phyloP scores from a whole-genome alignment of 2,113 vertebrate species.

The Hystrix brachyura region DNA sequence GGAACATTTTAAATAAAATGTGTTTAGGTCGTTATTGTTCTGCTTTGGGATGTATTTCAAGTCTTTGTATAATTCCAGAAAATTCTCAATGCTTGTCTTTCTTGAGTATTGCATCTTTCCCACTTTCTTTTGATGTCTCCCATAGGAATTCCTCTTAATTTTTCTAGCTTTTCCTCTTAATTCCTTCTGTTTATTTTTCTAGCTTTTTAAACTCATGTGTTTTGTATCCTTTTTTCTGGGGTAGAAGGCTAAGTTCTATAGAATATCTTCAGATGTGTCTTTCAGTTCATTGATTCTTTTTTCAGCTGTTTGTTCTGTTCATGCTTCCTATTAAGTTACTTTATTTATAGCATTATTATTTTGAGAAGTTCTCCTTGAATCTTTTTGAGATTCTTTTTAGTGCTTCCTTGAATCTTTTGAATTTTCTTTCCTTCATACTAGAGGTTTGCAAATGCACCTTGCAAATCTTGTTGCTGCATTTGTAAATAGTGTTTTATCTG shows the following conservation, averaged over 20 bases:
- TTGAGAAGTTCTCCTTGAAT: not conserved
- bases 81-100: not conserved
- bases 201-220: constrained; percentile 6
- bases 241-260: not conserved
- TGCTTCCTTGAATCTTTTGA: not conserved
- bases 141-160: constrained; percentile 19
- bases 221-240: not conserved
- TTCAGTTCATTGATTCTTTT: not conserved
- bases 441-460: not conserved
- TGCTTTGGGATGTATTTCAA: not conserved
- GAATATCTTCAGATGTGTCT: not conserved
- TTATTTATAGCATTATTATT: constrained; percentile 24
- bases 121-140: constrained; percentile 1
- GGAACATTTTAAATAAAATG: not conserved
- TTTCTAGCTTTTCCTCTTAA: not conserved
- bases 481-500: not conserved
- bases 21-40: not conserved
- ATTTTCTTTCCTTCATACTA: not conserved
- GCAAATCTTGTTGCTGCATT: not conserved
- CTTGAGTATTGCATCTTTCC: not conserved
- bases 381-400: not conserved
- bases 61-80: constrained; percentile 24
- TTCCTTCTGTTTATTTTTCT: constrained; percentile 6
- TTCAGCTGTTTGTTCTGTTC: not conserved
- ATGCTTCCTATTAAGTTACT: not conserved